Evolutionary conservation across 2,113 vertebrate species (phyloP).

Genomic region (Alethe diademata): DNA sequence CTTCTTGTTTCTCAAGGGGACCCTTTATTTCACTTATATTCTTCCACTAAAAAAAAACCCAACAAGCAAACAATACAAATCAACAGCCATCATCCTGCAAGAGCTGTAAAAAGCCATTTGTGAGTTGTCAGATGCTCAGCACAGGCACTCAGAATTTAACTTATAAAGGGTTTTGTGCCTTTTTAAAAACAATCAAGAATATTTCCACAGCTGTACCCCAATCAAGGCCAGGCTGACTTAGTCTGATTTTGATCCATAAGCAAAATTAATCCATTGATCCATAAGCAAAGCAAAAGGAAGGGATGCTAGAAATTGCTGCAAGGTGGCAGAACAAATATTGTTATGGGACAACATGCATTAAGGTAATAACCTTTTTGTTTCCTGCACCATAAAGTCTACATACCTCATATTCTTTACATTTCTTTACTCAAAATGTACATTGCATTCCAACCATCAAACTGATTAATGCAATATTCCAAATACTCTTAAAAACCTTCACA

Average conservation of each 20-base stretch:
- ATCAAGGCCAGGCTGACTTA: not conserved
- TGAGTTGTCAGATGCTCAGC: not conserved
- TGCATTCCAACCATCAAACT: not conserved
- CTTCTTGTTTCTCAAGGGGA: conserved; percentile 72
- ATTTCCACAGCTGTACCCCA: not conserved
- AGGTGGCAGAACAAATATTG: not conserved
- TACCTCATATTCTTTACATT: not conserved
- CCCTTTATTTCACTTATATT: conserved; percentile 68
- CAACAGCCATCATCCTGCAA: not conserved
- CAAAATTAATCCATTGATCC: not conserved
- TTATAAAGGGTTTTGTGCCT: not conserved
- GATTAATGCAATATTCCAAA: not conserved
- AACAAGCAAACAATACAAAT: not conserved
- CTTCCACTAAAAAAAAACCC: conserved; percentile 64
- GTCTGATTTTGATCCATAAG: not conserved
- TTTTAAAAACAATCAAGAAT: not conserved
- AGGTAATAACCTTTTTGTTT: not conserved
- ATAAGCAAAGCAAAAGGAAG: not conserved
- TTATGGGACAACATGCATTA: not conserved
- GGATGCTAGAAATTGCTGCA: not conserved
- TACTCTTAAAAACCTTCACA: not conserved
- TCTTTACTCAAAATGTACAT: not conserved
- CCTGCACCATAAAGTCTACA: not conserved
- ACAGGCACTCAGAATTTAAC: not conserved
- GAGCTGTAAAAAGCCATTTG: not conserved